These are phyloP conservation scores for Labrus mixtus DNA, from an alignment of 2,113 vertebrate species.

Conservation along the genomic window DNA sequence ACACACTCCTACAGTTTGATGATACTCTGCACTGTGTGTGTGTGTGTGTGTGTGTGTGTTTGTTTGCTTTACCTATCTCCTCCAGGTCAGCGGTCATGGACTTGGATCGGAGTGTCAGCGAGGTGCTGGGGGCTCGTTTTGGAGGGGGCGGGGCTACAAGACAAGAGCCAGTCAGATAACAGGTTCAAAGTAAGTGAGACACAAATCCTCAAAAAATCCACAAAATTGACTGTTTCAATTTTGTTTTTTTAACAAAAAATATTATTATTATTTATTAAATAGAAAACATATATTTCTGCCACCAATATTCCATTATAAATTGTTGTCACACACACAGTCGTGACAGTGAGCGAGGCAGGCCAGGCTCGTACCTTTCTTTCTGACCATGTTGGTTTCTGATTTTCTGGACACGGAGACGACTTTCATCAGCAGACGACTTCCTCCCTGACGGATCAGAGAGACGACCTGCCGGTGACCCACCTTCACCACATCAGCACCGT, in stretches of 20 bases:
- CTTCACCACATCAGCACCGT: conserved; percentile 96
- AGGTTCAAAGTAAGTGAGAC: neutral
- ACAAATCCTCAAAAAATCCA: too few species aligned
- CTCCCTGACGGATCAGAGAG: conserved; percentile 94
- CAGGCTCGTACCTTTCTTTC: conserved; percentile 89
- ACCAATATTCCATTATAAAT: too few species aligned
- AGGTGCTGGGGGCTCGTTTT: conserved; percentile 96
- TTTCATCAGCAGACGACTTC: conserved; percentile 95
- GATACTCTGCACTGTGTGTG: neutral
- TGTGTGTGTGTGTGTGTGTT: conserved; percentile 21
- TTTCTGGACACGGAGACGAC: conserved; percentile 96
- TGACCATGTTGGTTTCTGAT: conserved; percentile 90
- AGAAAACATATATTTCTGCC: too few species aligned
- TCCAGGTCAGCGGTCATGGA: conserved; percentile 98
- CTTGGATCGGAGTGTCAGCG: conserved; percentile 95
- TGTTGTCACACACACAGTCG: too few species aligned
- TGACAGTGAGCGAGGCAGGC: too few species aligned
- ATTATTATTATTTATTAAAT: too few species aligned
- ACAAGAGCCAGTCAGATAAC: conserved; percentile 27
- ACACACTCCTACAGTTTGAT: conserved; percentile 21
- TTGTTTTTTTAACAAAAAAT: too few species aligned
- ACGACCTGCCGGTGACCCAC: conserved; percentile 98
- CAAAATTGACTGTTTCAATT: too few species aligned
- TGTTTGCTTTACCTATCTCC: conserved; percentile 88
- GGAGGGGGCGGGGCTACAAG: conserved; percentile 93